A percentile compares a stretch with the other conserved stretches of the same genome.
phyloP scores from a whole-genome alignment of 2,113 vertebrate species.

The Mobula hypostoma region DNA sequence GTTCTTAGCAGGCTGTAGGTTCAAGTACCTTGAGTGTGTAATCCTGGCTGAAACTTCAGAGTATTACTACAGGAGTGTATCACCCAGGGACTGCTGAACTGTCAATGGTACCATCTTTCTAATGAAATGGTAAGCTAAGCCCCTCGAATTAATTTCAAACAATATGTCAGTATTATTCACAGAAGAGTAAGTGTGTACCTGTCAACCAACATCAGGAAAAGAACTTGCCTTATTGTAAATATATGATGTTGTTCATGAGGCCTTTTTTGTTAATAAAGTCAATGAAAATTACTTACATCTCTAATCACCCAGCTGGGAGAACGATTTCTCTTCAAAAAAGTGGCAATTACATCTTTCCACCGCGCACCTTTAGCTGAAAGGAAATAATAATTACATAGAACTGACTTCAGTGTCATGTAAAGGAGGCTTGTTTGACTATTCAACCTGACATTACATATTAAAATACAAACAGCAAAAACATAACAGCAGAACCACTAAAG shows the following conservation, averaged over 20 bases:
- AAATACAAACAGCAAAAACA: neutral
- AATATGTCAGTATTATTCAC: neutral
- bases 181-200: neutral
- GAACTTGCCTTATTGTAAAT: neutral
- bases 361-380: slow-evolving; percentile 57
- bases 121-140: neutral
- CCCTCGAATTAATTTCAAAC: neutral
- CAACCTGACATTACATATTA: neutral
- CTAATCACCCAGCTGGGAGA: slow-evolving; percentile 84
- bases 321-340: slow-evolving; percentile 60
- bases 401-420: neutral
- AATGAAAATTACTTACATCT: slow-evolving; percentile 60
- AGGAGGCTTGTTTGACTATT: neutral
- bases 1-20: neutral
- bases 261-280: neutral
- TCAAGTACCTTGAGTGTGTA: neutral
- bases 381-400: neutral
- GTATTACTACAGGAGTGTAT: neutral
- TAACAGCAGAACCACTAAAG: neutral
- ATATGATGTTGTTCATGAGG: neutral
- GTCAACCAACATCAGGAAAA: neutral
- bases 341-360: slow-evolving; percentile 80
- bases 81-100: neutral
- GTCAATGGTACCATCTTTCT: neutral
- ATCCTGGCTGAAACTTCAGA: neutral